These are phyloP conservation scores for Emberiza fucata DNA, from an alignment of 2,113 vertebrate species.

Conservation along the genomic window DNA sequence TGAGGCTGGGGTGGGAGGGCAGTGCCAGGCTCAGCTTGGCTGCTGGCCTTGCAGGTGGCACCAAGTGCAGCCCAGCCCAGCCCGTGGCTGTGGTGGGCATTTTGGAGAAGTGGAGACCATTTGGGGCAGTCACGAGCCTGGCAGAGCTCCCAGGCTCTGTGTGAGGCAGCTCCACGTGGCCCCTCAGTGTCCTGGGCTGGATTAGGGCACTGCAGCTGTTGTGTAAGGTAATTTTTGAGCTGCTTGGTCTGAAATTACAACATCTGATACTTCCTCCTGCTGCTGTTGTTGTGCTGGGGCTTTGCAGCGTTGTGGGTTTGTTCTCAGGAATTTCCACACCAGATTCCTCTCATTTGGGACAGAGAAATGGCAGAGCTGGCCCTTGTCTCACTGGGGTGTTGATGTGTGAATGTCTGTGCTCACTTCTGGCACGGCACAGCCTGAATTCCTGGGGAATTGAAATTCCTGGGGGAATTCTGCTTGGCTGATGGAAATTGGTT, in stretches of 20 bases:
- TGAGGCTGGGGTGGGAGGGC: background rate
- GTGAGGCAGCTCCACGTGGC: background rate
- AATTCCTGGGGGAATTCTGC: background rate
- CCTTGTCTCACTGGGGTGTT: background rate
- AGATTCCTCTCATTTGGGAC: background rate
- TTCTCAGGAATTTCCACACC: background rate
- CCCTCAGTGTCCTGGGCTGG: background rate
- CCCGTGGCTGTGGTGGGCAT: background rate
- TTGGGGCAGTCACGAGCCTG: background rate
- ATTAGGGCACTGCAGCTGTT: slow-evolving; percentile 2
- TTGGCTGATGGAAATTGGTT: background rate
- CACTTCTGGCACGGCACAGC: background rate
- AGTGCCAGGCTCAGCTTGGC: background rate
- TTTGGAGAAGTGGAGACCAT: background rate
- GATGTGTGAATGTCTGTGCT: background rate
- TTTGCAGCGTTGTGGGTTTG: background rate
- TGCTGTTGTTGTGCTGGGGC: background rate
- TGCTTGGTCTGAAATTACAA: background rate
- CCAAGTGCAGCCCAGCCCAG: too few species aligned
- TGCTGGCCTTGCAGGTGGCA: background rate
- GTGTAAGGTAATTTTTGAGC: background rate
- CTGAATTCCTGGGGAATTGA: background rate
- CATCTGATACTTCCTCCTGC: background rate
- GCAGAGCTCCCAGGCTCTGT: background rate
- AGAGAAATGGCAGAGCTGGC: background rate